Evolutionary conservation across 2,113 vertebrate species (phyloP).

Genomic region (Alaudala cheleensis): DNA sequence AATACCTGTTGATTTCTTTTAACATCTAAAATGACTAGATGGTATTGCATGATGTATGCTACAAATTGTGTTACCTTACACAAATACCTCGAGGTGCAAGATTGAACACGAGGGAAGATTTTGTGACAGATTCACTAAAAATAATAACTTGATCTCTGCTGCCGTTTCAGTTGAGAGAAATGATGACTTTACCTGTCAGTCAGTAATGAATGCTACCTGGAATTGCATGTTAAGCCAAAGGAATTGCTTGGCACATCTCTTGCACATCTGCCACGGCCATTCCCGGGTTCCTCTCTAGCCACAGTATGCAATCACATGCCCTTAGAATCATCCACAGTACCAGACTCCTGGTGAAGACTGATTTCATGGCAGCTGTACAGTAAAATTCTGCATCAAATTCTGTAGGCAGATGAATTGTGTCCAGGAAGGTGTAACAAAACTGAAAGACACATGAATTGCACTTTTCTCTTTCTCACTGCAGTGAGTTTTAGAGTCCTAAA

Average conservation of each 20-base stretch:
- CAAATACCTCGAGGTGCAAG: neutral
- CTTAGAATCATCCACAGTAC: neutral
- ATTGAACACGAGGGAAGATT: neutral
- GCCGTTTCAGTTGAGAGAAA: neutral
- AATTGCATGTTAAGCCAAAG: neutral
- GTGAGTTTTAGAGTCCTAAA: neutral
- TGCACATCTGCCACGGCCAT: neutral
- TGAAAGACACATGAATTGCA: neutral
- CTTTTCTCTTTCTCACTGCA: neutral
- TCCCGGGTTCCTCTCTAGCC: neutral
- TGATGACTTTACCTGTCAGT: neutral
- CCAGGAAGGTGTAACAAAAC: neutral
- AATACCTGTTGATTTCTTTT: conserved; percentile 61
- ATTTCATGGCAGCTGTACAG: neutral
- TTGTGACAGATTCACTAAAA: conserved; percentile 2
- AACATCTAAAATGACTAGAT: conserved; percentile 12
- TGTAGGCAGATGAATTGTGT: neutral
- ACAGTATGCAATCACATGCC: neutral
- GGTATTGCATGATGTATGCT: neutral
- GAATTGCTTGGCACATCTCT: conserved; percentile 8
- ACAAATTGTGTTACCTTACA: neutral
- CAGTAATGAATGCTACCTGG: neutral
- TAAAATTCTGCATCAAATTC: neutral
- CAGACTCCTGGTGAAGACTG: neutral
- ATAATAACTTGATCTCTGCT: neutral